Evolutionary conservation across 1,140 invertebrate species (phyloP).

Genomic region (Babylonia areolata): DNA sequence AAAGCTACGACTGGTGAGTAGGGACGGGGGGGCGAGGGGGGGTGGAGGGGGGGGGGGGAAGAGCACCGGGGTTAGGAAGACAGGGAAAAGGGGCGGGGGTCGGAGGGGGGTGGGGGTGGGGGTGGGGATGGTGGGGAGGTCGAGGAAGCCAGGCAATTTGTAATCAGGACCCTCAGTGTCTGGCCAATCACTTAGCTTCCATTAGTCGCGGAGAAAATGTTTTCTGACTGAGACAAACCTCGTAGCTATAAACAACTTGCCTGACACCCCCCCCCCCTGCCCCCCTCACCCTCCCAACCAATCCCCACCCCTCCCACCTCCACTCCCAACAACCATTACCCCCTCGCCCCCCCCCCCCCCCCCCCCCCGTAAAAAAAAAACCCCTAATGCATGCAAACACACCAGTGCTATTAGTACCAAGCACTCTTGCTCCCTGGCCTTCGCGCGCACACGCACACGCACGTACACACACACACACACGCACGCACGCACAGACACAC

Average conservation of each 20-base stretch:
- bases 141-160: neutral
- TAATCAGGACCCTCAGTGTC: neutral
- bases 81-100: neutral
- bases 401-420: neutral
- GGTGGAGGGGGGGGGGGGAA: neutral
- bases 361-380: too few species aligned
- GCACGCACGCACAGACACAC: too few species aligned
- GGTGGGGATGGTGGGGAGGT: neutral
- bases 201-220: neutral
- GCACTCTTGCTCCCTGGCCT: neutral
- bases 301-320: too few species aligned
- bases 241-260: too few species aligned
- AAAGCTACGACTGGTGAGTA: neutral
- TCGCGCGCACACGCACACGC: neutral
- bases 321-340: too few species aligned
- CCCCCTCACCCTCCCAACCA: too few species aligned
- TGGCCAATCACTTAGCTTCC: constrained; percentile 10
- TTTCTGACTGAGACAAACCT: constrained; percentile 4
- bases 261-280: too few species aligned
- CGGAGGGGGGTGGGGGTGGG: neutral
- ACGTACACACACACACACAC: too few species aligned
- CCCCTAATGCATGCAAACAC: neutral
- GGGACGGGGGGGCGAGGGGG: neutral
- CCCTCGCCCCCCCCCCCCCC: too few species aligned
- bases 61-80: too few species aligned